Base-by-base conservation (phyloP, 1,140 invertebrate species). In the Microvelia longipes region DNA sequence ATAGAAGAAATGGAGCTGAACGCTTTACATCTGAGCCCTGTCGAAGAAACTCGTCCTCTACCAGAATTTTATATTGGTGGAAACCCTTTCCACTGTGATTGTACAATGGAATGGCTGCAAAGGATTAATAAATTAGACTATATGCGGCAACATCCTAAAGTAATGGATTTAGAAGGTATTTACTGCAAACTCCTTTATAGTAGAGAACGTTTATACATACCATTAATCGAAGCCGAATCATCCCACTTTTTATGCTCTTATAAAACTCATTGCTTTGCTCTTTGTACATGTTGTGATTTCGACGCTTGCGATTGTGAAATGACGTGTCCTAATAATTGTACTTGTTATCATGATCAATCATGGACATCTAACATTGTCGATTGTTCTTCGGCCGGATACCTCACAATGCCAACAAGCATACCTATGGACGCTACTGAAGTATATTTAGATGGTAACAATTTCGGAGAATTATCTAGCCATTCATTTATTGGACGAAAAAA, bases 241-340 rank as follows among this genome's bases (percentile, higher is more conserved):
- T 91, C 90, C 69, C 91, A 95, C 79, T 96, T 96, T 80, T 83
- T 96, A 66, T 96, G 93, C 82, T 87, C 87, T 65, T 96, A 96
- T 80, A 90, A 93, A 79, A 90, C 90, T 11, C 93, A 95, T 76
- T 96, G 93, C 81, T 95, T 94, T 78, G 88, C 91, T 1, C 83
- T 94, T 61, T 95, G 93, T 76, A 92, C 95, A 77, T 96, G 93
- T 82, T 96, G 93, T 79, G 93, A 94, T 79, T 95, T 94, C 79
- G 92, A 94, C 78, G 92, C 93, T 67, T 96, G 93, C 82, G 92
- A 94, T 82, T 95, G 92, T 81, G 91, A 94, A 84, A 94, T 94
- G 92, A 94, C 90, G 67, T 96, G 93, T 78, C 93, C 93, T 19
- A 88, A 86, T 63, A 94, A 95, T 79, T 96, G 93, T 80, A 92